Percentiles rank a stretch among this genome's conserved stretches.
phyloP scores from a whole-genome alignment of 2,888 invertebrate species.

The Panorpa germanica region DNA sequence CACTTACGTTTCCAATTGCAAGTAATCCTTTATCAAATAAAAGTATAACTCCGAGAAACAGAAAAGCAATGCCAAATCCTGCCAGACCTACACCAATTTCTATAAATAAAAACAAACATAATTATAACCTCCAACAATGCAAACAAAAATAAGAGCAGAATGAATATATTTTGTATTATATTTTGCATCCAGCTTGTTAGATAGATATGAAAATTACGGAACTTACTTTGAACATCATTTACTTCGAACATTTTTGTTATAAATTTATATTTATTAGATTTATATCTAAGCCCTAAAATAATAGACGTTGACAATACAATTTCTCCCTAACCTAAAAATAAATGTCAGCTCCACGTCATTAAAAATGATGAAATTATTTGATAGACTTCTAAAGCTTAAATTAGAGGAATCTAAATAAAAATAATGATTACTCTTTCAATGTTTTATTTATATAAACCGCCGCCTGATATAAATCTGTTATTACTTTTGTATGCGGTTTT shows the following conservation, averaged over 20 bases:
- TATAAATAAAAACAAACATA: slow-evolving; percentile 27
- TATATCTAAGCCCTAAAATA: too few species aligned
- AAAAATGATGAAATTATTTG: too few species aligned
- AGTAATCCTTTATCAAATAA: slow-evolving; percentile 93
- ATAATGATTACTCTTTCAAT: too few species aligned
- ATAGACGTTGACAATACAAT: too few species aligned
- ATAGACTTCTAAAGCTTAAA: too few species aligned
- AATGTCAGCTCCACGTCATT: too few species aligned
- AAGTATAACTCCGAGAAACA: slow-evolving; percentile 82
- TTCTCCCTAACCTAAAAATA: too few species aligned
- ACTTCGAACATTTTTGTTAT: slow-evolving; percentile 75
- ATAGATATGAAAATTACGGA: slow-evolving; percentile 8
- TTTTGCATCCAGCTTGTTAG: slow-evolving; percentile 2
- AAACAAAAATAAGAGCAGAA: slow-evolving; percentile 1
- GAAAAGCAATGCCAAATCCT: slow-evolving; percentile 87
- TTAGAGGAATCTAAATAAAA: too few species aligned
- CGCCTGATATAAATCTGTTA: too few species aligned
- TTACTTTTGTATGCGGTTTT: too few species aligned
- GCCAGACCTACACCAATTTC: slow-evolving; percentile 96
- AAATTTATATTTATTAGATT: too few species aligned
- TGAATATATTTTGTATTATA: slow-evolving; percentile 1
- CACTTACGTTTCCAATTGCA: slow-evolving; percentile 97
- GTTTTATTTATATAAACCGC: too few species aligned
- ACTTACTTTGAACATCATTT: slow-evolving; percentile 69
- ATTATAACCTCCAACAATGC: slow-evolving; percentile 1